Evolutionary conservation across 2,797 vertebrate species (phyloP).

Genomic region (Alosa sapidissima): DNA sequence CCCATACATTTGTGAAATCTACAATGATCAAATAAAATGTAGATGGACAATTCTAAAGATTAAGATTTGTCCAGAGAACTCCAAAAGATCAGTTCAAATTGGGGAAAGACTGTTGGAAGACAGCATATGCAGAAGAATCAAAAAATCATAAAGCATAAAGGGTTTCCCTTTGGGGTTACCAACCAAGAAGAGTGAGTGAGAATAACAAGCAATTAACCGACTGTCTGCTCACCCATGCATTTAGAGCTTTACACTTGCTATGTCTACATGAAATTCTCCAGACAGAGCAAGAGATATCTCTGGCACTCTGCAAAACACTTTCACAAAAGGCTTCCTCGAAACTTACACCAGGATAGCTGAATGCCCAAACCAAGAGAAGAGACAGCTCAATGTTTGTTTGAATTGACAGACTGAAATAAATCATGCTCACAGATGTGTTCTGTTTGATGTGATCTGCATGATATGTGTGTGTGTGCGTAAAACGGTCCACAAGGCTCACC

Average conservation of each 20-base stretch:
- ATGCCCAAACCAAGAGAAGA: not conserved
- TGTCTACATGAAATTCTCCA: not conserved
- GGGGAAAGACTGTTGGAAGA: not conserved
- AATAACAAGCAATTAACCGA: not conserved
- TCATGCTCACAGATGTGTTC: not conserved
- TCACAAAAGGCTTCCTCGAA: not conserved
- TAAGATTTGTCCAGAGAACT: no score
- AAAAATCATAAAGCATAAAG: not conserved
- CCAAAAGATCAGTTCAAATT: no score
- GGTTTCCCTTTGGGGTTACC: not conserved
- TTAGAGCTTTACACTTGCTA: not conserved
- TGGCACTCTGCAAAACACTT: not conserved
- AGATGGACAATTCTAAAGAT: no score
- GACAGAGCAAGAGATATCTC: not conserved
- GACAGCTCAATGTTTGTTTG: not conserved
- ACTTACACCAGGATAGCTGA: not conserved
- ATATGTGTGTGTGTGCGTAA: not conserved
- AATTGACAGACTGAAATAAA: not conserved
- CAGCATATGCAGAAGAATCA: not conserved
- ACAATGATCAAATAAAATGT: no score
- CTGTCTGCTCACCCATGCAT: not conserved
- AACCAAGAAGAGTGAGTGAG: not conserved
- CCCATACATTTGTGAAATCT: no score
- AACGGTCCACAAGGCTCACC: conserved; percentile 61
- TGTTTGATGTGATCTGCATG: not conserved